Percentiles rank a stretch among this genome's conserved stretches.
Conservation (phyloP, 2,888 invertebrate genomes). For the Brenthis ino region DNA sequence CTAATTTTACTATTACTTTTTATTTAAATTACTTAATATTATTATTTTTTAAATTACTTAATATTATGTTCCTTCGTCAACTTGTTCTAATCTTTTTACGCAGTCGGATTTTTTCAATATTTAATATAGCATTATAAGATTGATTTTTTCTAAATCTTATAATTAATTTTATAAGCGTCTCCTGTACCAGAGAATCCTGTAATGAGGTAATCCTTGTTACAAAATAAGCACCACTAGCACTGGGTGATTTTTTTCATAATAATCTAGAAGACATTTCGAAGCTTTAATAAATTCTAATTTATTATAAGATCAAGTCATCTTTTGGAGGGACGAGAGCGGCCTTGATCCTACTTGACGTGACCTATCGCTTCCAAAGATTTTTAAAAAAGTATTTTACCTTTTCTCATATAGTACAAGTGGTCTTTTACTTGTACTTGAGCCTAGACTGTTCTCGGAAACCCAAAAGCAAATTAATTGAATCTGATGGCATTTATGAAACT, state of each 20-base stretch:
- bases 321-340: background rate
- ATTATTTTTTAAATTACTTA: too few species aligned
- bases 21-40: too few species aligned
- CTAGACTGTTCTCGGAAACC: background rate
- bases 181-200: background rate
- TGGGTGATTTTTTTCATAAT: background rate
- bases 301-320: slow-evolving; percentile 13
- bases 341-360: slow-evolving; percentile 15
- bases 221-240: background rate
- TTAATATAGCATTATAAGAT: too few species aligned
- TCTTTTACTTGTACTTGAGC: background rate
- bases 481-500: background rate
- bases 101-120: too few species aligned
- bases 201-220: background rate
- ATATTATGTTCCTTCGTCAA: too few species aligned
- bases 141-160: too few species aligned
- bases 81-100: too few species aligned
- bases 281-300: slow-evolving; percentile 16
- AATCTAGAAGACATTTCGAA: slow-evolving; percentile 1
- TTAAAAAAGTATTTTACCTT: slow-evolving; percentile 7
- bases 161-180: too few species aligned
- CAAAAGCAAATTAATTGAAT: background rate
- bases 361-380: slow-evolving; percentile 7
- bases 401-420: slow-evolving; percentile 1
- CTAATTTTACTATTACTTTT: too few species aligned